These are phyloP conservation scores for Drosophila hydei DNA, from an alignment of 1,140 invertebrate genomes.

Conservation along the genomic window DNA sequence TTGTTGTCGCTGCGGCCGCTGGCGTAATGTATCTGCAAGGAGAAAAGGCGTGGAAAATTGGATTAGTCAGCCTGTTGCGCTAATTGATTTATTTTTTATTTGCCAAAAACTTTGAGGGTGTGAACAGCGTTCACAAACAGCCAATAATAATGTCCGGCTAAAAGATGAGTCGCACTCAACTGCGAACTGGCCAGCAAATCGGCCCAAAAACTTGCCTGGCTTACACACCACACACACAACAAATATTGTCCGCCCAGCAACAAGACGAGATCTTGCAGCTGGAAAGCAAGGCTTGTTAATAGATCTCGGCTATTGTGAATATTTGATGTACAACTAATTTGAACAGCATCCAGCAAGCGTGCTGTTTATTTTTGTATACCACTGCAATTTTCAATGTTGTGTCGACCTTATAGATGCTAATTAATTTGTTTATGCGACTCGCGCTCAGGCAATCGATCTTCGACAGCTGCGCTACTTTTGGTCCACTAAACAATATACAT, in stretches of 20 bases:
- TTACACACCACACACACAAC: slow-evolving; percentile 2
- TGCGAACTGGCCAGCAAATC: slow-evolving; percentile 53
- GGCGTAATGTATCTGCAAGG: slow-evolving; percentile 76
- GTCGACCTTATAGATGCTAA: slow-evolving; percentile 62
- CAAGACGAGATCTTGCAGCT: slow-evolving; percentile 13
- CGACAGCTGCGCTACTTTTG: slow-evolving; percentile 56
- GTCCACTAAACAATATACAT: slow-evolving; percentile 21
- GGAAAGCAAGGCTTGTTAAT: slow-evolving; percentile 23
- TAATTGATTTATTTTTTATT: slow-evolving; percentile 81
- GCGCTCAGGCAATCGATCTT: slow-evolving; percentile 29
- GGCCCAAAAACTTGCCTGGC: slow-evolving; percentile 12
- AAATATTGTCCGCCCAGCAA: slow-evolving; percentile 47
- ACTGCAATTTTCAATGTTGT: slow-evolving; percentile 58
- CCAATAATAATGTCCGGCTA: slow-evolving; percentile 13
- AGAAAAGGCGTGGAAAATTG: slow-evolving; percentile 34
- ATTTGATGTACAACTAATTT: slow-evolving; percentile 35
- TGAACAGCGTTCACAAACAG: slow-evolving; percentile 56
- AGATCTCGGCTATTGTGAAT: slow-evolving; percentile 19
- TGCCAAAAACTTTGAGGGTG: slow-evolving; percentile 52
- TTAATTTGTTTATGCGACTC: slow-evolving; percentile 77
- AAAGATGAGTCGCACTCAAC: slow-evolving; percentile 66
- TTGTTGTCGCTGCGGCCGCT: slow-evolving; percentile 61
- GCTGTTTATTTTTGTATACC: slow-evolving; percentile 43
- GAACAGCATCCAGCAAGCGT: slow-evolving; percentile 27
- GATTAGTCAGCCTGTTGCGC: slow-evolving; percentile 59